These are phyloP conservation scores for Sebastes hubbsi DNA, from an alignment of 2,797 vertebrate genomes.

Conservation along the genomic window DNA sequence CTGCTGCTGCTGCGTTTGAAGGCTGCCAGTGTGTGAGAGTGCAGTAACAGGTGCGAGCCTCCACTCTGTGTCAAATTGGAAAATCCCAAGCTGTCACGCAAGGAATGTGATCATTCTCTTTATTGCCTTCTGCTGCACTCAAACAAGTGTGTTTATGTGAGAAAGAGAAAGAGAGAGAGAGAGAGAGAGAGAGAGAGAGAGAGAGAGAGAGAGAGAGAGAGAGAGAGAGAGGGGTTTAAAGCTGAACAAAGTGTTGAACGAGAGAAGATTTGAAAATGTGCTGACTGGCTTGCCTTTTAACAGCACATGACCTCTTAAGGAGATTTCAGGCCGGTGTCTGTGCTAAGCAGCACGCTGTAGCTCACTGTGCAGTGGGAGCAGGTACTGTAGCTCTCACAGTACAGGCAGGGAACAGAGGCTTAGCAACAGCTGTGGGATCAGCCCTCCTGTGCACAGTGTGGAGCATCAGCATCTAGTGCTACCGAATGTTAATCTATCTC, in stretches of 20 bases:
- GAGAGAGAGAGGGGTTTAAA: conserved; percentile 18
- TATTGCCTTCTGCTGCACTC: conserved; percentile 77
- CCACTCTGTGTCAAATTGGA: conserved; percentile 84
- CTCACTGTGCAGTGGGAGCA: conserved; percentile 35
- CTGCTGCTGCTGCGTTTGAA: not conserved
- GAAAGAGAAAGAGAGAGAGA: not conserved
- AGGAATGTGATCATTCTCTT: conserved; percentile 84
- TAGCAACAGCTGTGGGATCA: conserved; percentile 51
- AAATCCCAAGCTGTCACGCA: conserved; percentile 84
- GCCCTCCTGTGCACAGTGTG: conserved; percentile 16
- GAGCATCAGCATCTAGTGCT: not conserved
- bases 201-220: not conserved
- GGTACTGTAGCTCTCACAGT: conserved; percentile 36
- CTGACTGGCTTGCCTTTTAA: conserved; percentile 65
- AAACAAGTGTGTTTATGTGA: conserved; percentile 61
- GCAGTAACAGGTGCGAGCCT: conserved; percentile 80
- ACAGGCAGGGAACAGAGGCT: conserved; percentile 19
- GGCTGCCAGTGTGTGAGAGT: not conserved
- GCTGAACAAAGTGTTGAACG: conserved; percentile 39
- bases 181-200: not conserved
- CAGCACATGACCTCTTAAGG: conserved; percentile 76
- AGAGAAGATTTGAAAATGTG: conserved; percentile 61
- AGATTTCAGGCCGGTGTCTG: conserved; percentile 68
- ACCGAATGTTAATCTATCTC: conserved; percentile 6
- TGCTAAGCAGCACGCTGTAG: conserved; percentile 54